Evolutionary conservation across 35 echinoderm and acorn worm species (phyloP).

Genomic region (Apostichopus californicus): DNA sequence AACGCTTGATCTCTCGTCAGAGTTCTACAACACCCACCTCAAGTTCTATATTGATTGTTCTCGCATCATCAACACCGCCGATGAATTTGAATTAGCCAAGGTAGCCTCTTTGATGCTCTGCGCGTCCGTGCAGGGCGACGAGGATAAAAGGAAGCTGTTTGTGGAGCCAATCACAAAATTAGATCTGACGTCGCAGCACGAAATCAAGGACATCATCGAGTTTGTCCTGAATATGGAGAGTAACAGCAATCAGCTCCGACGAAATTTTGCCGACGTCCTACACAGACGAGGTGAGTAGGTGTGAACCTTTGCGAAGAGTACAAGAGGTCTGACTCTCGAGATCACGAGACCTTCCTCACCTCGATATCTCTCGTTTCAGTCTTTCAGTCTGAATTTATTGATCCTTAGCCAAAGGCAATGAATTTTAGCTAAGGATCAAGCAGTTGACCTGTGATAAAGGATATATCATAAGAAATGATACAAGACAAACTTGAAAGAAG

Average conservation of each 20-base stretch:
- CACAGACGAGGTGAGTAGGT: conserved; percentile 66
- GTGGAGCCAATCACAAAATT: conserved; percentile 90
- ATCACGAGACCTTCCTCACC: too few species aligned
- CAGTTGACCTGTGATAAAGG: too few species aligned
- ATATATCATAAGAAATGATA: too few species aligned
- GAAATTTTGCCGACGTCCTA: conserved; percentile 75
- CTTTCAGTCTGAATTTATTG: too few species aligned
- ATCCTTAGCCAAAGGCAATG: too few species aligned
- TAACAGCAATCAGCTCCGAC: conserved; percentile 46
- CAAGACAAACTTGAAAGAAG: too few species aligned
- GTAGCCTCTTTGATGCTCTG: conserved; percentile 75
- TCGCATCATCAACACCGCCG: conserved; percentile 60
- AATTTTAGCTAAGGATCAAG: too few species aligned
- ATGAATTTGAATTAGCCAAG: conserved; percentile 71
- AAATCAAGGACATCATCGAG: conserved; percentile 89
- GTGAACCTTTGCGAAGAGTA: too few species aligned
- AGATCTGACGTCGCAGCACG: conserved; percentile 67
- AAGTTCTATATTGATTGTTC: conserved; percentile 71
- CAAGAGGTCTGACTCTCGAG: too few species aligned
- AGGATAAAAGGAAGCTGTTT: conserved; percentile 71
- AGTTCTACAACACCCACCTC: conserved; percentile 74
- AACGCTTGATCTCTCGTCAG: conserved; percentile 21
- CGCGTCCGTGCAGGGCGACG: conserved; percentile 72
- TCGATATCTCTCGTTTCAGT: too few species aligned
- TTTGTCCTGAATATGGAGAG: conserved; percentile 57